These are phyloP conservation scores for Smithornis capensis DNA, from an alignment of 2,113 vertebrate genomes.

Conservation along the genomic window DNA sequence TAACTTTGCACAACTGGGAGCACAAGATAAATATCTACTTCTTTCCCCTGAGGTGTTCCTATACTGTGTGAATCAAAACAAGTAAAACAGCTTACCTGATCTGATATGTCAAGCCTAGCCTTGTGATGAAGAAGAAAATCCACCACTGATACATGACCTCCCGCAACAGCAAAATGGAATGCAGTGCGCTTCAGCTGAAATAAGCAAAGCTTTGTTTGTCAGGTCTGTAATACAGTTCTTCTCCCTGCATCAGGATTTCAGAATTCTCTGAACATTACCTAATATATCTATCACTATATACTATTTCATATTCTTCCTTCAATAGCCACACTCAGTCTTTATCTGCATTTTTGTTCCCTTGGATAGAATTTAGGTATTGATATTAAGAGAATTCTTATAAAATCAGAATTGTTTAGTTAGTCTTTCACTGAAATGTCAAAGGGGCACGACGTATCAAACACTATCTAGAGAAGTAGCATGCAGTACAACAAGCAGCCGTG, in stretches of 20 bases:
- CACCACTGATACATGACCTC: slow-evolving; percentile 75
- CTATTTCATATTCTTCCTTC: background rate
- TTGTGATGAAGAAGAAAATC: slow-evolving; percentile 84
- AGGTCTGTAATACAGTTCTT: background rate
- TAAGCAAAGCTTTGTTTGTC: background rate
- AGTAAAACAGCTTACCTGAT: slow-evolving; percentile 78
- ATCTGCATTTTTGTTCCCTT: background rate
- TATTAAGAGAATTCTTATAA: background rate
- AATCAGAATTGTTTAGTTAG: background rate
- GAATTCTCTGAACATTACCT: background rate
- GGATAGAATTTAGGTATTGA: background rate
- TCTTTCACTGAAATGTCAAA: background rate
- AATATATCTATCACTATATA: background rate
- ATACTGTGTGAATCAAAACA: background rate
- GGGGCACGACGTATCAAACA: background rate
- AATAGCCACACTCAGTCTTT: background rate
- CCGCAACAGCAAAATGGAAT: slow-evolving; percentile 86
- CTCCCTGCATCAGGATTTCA: background rate
- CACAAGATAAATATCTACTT: background rate
- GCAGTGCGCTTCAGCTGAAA: slow-evolving; percentile 83
- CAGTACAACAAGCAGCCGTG: background rate
- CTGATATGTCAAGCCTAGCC: slow-evolving; percentile 84
- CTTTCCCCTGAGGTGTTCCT: background rate
- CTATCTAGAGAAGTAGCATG: background rate
- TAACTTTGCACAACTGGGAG: background rate